Percentiles rank a stretch among this genome's conserved stretches.
Conservation (phyloP, 2,888 invertebrate species). For the Polia nebulosa region DNA sequence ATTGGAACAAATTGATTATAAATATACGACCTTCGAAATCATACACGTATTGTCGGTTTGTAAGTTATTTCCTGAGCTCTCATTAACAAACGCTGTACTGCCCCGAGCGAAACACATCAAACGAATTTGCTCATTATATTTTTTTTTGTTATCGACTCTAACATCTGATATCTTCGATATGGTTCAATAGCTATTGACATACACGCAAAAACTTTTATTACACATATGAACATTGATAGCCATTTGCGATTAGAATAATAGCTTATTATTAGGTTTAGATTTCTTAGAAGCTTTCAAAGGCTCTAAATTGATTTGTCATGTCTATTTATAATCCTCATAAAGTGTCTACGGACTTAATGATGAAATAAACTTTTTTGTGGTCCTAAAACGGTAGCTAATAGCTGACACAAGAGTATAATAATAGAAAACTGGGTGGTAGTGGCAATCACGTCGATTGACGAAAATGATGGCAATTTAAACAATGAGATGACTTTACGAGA, state of each 20-base stretch:
- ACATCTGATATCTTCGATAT: conserved; percentile 52
- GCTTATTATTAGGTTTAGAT: conserved; percentile 39
- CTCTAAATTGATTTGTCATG: conserved; percentile 45
- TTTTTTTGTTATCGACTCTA: conserved; percentile 66
- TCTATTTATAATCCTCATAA: conserved; percentile 56
- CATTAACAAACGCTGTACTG: conserved; percentile 76
- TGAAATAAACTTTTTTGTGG: conserved; percentile 45
- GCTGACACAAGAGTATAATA: conserved; percentile 50
- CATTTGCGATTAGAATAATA: conserved; percentile 43
- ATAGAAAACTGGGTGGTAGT: conserved; percentile 55
- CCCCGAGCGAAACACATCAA: conserved; percentile 73
- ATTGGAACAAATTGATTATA: conserved; percentile 73
- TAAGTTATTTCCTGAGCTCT: conserved; percentile 70
- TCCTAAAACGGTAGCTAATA: conserved; percentile 64
- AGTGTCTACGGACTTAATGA: conserved; percentile 38
- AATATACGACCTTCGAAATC: conserved; percentile 70
- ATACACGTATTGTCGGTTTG: conserved; percentile 71
- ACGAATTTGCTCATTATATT: conserved; percentile 73
- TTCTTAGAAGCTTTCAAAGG: conserved; percentile 47
- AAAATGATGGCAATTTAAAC: conserved; percentile 65
- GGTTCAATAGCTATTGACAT: conserved; percentile 59
- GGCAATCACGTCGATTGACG: conserved; percentile 53
- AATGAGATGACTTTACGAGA: conserved; percentile 48
- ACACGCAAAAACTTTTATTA: conserved; percentile 53
- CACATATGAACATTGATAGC: conserved; percentile 31